A percentile compares a stretch with the other conserved stretches of the same genome.
These are phyloP conservation scores for Aurelia sp. DNA, from an alignment of 30 jellyfish, hydroid and myxozoan genomes.

Conservation along the genomic window DNA sequence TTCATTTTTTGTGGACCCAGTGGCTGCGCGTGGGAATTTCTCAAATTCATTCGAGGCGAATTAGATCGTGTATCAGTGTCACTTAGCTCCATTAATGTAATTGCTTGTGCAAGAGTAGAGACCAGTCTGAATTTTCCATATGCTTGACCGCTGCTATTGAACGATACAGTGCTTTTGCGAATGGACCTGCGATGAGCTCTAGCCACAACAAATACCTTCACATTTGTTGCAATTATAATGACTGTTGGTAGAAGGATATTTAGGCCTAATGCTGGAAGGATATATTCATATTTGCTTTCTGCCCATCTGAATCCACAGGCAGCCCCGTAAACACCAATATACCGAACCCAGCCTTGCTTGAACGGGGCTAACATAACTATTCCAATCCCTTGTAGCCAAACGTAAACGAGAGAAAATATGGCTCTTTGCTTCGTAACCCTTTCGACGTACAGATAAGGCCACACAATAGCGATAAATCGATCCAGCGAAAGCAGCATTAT, in stretches of 20 bases:
- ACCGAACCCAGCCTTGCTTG: slow-evolving; percentile 12
- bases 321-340: slow-evolving; percentile 15
- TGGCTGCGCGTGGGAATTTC: too few relatives aligned
- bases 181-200: slow-evolving; percentile 22
- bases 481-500: slow-evolving; percentile 28
- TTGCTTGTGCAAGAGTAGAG: slow-evolving; percentile 21
- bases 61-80: neutral
- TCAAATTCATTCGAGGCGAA: too few relatives aligned
- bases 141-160: neutral
- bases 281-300: neutral
- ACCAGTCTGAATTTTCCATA: slow-evolving; percentile 21
- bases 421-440: slow-evolving; percentile 3
- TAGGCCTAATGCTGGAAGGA: neutral
- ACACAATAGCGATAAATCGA: slow-evolving; percentile 21
- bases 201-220: slow-evolving; percentile 21
- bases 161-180: neutral
- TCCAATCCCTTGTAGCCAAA: slow-evolving; percentile 21
- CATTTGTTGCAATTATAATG: slow-evolving; percentile 3
- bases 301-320: slow-evolving; percentile 35
- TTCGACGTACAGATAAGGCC: slow-evolving; percentile 25
- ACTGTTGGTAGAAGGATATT: neutral
- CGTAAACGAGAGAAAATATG: neutral
- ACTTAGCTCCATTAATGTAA: slow-evolving; percentile 8
- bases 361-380: slow-evolving; percentile 2
- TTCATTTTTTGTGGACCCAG: too few relatives aligned